Percentiles rank a stretch among this genome's conserved stretches.
Conservation (phyloP, 2,888 invertebrate genomes). For the Tinea pellionella region DNA sequence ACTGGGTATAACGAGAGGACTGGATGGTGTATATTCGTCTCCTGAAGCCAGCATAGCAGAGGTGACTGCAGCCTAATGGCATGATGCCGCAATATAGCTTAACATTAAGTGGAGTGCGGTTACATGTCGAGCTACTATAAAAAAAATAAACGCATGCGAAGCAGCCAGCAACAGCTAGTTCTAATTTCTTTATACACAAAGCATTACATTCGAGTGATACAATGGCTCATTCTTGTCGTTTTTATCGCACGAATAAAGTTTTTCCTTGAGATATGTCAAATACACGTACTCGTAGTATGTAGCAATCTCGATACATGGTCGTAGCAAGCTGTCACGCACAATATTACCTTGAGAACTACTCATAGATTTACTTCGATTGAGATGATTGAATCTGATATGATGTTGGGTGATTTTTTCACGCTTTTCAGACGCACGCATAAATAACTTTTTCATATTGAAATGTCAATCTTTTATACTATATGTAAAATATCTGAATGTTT, state of each 20-base stretch:
- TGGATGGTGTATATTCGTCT: too few relatives aligned
- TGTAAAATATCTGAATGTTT: not conserved
- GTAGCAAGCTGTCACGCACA: constrained; percentile 29
- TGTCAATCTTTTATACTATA: not conserved
- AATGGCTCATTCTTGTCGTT: constrained; percentile 6
- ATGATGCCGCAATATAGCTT: too few relatives aligned
- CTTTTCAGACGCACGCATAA: constrained; percentile 21
- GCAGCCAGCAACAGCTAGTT: too few relatives aligned
- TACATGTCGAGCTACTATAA: too few relatives aligned
- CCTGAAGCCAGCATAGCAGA: too few relatives aligned
- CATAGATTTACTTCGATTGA: constrained; percentile 19
- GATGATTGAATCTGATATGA: constrained; percentile 47
- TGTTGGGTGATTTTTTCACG: constrained; percentile 33
- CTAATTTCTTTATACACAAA: not conserved
- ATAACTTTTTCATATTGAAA: constrained; percentile 3
- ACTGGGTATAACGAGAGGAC: too few relatives aligned
- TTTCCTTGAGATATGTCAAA: not conserved
- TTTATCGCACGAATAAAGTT: constrained; percentile 12
- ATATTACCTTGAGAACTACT: constrained; percentile 30
- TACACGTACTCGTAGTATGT: not conserved
- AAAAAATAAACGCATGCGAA: too few relatives aligned
- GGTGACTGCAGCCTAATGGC: too few relatives aligned
- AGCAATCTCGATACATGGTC: constrained; percentile 9
- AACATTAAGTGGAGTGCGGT: too few relatives aligned
- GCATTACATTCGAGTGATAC: not conserved